phyloP scores from a whole-genome alignment of 2,888 invertebrate genomes.

The Phyllotreta cruciferae region DNA sequence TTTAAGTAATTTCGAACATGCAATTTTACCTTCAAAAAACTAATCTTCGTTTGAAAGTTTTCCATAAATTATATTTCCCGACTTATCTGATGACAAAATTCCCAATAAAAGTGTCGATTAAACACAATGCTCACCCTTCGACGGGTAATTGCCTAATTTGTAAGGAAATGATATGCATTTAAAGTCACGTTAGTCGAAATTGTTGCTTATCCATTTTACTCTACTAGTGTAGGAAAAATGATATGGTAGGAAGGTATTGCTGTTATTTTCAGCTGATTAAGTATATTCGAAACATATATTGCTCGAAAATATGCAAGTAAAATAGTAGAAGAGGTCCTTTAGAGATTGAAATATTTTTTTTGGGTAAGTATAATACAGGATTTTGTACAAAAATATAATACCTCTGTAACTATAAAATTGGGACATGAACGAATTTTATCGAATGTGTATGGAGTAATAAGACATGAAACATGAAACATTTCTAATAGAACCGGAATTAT shows the following conservation, averaged over 20 bases:
- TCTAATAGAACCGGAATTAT: conserved; percentile 27
- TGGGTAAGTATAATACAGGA: background rate
- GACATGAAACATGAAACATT: conserved; percentile 24
- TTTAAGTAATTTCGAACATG: conserved; percentile 50
- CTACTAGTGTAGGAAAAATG: conserved; percentile 30
- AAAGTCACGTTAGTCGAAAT: conserved; percentile 38
- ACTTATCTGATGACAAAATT: conserved; percentile 44
- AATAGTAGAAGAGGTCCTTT: conserved; percentile 1
- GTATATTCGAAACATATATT: conserved; percentile 34
- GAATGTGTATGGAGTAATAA: conserved; percentile 15
- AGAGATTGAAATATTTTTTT: background rate
- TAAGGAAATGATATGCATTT: conserved; percentile 39
- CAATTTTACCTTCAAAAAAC: conserved; percentile 49
- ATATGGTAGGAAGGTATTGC: conserved; percentile 9
- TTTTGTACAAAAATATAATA: background rate
- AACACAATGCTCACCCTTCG: conserved; percentile 38
- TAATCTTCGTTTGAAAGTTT: conserved; percentile 39
- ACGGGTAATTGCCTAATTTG: conserved; percentile 43
- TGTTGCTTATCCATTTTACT: conserved; percentile 38
- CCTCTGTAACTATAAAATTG: conserved; percentile 1
- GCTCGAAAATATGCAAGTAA: conserved; percentile 12
- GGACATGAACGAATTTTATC: conserved; percentile 16
- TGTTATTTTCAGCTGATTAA: conserved; percentile 35
- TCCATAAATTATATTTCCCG: conserved; percentile 44
- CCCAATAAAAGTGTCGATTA: conserved; percentile 44